Conservation (phyloP, 1,140 invertebrate genomes). For the Drosophila seguyi region DNA sequence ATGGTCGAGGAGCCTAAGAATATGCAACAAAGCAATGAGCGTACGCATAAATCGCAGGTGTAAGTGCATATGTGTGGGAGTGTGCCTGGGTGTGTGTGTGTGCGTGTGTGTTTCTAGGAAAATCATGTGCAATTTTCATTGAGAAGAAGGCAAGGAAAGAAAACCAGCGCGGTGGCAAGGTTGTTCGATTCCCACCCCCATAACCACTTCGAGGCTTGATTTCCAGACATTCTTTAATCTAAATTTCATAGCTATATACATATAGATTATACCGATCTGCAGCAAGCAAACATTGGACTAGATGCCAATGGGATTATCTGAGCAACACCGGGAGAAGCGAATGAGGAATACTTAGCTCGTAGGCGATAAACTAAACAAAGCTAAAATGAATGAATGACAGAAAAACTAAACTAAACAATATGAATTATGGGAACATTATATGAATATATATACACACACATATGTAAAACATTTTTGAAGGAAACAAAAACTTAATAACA, state of each 20-base stretch:
- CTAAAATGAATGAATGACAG: conserved; percentile 32
- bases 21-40: conserved; percentile 67
- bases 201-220: conserved; percentile 42
- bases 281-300: conserved; percentile 39
- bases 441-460: conserved; percentile 61
- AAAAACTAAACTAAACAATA: conserved; percentile 76
- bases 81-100: conserved; percentile 27
- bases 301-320: conserved; percentile 32
- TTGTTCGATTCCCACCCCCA: conserved; percentile 37
- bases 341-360: conserved; percentile 52
- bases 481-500: conserved; percentile 35
- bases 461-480: conserved; percentile 67
- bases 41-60: conserved; percentile 20
- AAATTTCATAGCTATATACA: conserved; percentile 55
- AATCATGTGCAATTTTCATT: conserved; percentile 49
- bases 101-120: conserved; percentile 27
- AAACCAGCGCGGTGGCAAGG: conserved; percentile 46
- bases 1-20: conserved; percentile 20
- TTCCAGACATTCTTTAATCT: conserved; percentile 59
- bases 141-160: conserved; percentile 8
- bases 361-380: conserved; percentile 67
- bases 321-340: conserved; percentile 4
- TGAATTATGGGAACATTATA: conserved; percentile 85
- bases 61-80: conserved; percentile 21
- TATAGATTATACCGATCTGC: conserved; percentile 40